Conservation (phyloP, 2,797 vertebrate species). For the Pampus argenteus region DNA sequence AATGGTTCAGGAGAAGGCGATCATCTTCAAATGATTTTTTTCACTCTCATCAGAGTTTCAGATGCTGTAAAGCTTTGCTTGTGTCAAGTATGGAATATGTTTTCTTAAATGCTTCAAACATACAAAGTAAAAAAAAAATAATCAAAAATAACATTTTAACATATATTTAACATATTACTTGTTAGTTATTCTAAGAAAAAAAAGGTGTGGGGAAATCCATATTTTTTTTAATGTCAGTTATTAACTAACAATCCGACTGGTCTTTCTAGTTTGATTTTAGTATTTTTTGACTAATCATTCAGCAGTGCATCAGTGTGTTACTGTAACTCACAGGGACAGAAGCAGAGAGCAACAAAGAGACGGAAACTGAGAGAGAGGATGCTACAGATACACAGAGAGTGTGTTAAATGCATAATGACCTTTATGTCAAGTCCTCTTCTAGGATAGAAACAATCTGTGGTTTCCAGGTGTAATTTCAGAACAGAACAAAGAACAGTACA, state of each 20-base stretch:
- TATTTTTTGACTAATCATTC: not conserved
- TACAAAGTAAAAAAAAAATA: not conserved
- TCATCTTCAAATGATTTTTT: slow-evolving; percentile 4
- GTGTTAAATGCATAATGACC: slow-evolving; percentile 18
- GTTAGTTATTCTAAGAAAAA: not conserved
- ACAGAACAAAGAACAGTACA: not conserved
- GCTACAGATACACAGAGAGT: not conserved
- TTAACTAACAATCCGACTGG: not conserved
- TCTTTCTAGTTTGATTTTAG: not conserved
- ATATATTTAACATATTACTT: too few relatives aligned
- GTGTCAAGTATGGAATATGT: not conserved
- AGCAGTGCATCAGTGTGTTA: not conserved
- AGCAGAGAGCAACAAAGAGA: not conserved
- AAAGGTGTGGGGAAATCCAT: not conserved
- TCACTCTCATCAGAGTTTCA: not conserved
- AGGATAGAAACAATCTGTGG: not conserved
- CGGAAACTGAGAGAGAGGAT: not conserved
- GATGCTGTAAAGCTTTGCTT: not conserved
- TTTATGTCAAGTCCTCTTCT: slow-evolving; percentile 11
- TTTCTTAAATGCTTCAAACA: not conserved
- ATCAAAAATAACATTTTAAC: not conserved
- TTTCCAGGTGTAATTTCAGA: not conserved
- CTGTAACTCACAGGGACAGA: not conserved
- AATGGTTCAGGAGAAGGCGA: not conserved
- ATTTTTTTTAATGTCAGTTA: too few relatives aligned